Evolutionary conservation across 2,797 vertebrate genomes (phyloP).

Genomic region (Pelobates cultripes): DNA sequence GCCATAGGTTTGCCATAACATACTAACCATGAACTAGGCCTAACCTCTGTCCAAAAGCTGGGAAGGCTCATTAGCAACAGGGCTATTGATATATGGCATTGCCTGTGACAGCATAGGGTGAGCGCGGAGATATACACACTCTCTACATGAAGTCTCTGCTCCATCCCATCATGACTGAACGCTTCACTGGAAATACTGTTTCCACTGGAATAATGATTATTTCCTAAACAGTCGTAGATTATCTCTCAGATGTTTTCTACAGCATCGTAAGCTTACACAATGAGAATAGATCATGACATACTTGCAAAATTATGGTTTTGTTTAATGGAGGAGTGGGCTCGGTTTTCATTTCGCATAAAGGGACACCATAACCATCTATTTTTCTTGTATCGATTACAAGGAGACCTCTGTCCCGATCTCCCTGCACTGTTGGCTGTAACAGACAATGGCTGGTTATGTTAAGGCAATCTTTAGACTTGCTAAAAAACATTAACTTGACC

Average conservation of each 20-base stretch:
- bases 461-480: too few relatives aligned
- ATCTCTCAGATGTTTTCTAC: not conserved
- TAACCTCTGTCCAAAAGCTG: not conserved
- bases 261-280: not conserved
- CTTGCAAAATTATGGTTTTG: not conserved
- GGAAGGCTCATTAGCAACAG: not conserved
- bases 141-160: not conserved
- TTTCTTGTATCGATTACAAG: too few relatives aligned
- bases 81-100: not conserved
- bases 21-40: not conserved
- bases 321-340: not conserved
- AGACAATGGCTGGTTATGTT: too few relatives aligned
- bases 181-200: constrained; percentile 2
- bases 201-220: not conserved
- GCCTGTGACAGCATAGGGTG: not conserved
- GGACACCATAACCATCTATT: not conserved
- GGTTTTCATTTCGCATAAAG: not conserved
- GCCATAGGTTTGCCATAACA: too few relatives aligned
- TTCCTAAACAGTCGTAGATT: not conserved
- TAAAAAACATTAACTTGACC: too few relatives aligned
- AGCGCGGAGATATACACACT: not conserved
- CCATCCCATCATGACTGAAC: not conserved
- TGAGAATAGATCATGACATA: not conserved
- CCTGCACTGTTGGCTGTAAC: too few relatives aligned
- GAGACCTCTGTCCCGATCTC: too few relatives aligned